Base-by-base conservation (phyloP, 2,888 invertebrate species). In the Nycteola revayana region DNA sequence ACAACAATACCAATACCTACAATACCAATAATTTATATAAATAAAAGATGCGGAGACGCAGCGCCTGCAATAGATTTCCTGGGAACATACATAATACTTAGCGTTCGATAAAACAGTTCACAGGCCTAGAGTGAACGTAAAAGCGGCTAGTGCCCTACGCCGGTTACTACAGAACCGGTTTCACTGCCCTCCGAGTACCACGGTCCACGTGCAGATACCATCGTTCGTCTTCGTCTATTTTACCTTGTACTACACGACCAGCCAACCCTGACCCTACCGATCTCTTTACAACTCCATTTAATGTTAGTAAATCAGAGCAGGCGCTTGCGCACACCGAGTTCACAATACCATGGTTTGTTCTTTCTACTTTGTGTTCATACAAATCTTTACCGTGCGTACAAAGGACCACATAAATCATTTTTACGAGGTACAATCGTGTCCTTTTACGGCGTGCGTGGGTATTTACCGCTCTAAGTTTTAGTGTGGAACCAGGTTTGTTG, bases 201-300 rank as follows among this genome's bases (percentile, higher is more conserved):
- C 52, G 49, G 51, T 65, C 75, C 80, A 78, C 80, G 82, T 83
- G 82, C 71, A 76, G 75, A 75, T 75, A 77, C 56, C 63, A 74
- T 75, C 74, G 73, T 82, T 71, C 80, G 71, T 82, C 82, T 80
- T 82, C 83, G 73, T 84, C 84, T 81, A 79, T 81, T 79, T 80
- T 75, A 70, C 67, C 65, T 65, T 56, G 53, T 59, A 58, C 45
- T 36, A 40, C 32, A 33, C 38, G 36, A 54, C 55, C 56, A 58
- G 34, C 33, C 32, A 26, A 40, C 43, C 23, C 17, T 33, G 61
- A 60, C 61, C 73, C 56, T 42, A 36, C 39, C 36, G 36, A 36
- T 47, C 36, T 41, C 35, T 36, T 27, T 48, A 49, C 50, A 43
- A 42, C 48, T 44, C 34, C 32, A 45, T 49, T 43, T 39, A 38